Base-by-base conservation (phyloP, 2,113 vertebrate species). In the Bettongia penicillata region DNA sequence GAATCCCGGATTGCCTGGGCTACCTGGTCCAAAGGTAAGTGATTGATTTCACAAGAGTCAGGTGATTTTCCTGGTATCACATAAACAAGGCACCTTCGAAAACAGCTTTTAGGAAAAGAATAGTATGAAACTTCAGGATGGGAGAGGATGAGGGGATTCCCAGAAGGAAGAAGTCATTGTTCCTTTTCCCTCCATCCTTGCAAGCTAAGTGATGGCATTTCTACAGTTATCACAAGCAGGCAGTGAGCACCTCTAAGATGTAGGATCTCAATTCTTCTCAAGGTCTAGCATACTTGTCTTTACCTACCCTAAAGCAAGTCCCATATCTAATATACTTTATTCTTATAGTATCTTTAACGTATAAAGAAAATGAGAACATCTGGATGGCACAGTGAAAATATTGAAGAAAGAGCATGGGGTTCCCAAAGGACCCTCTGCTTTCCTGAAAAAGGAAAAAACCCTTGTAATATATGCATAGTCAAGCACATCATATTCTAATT, bases 21-120 rank as follows among this genome's bases (percentile, higher is more conserved):
- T 99, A 96, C 99, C 99, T 96, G 99, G 99, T 96, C 98, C 98
- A 94, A 99, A 99, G 99, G 99, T 99, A 96, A 99, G 99, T 97
- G 95, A 94, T 53, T 95, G 48, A 43, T 94, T 31, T n/a, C 68
- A 0, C 94, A 51, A 97, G 47, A 91, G 93, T 90, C 48, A 47
- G 0, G 8, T 51, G 1, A 94, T 93, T 55, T 94, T 95, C 8
- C 12, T 93, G 49, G 93, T 6, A 89, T 77, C 43, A 43, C 12
- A 51, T 14, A 55, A 96, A 93, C 24, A 91, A 53, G 31, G 8
- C 68, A 50, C 37, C 47, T 25, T 84, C 14, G 31, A 31, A 77
- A 12, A 52, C 1, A 93, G 77, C 23, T 43, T 94, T 77, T 77
- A 16, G 68, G n/a, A 61, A n/a, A 4, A 77, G 37, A n/a, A 8